Percentiles rank a stretch among this genome's conserved stretches.
Evolutionary conservation across 2,797 vertebrate genomes (phyloP).

Genomic region (Erethizon dorsatum): DNA sequence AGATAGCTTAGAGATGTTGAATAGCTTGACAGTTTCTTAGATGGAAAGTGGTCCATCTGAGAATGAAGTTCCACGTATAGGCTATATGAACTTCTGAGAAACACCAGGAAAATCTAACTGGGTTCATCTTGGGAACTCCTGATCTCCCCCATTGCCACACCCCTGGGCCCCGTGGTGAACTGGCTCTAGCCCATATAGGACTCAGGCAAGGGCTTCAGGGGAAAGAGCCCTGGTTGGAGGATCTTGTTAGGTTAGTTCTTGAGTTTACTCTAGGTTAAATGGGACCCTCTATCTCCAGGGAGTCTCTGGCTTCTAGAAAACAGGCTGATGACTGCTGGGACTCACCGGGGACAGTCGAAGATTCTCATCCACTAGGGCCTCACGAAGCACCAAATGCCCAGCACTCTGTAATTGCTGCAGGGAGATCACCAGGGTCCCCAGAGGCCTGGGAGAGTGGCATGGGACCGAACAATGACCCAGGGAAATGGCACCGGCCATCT

Average conservation of each 20-base stretch:
- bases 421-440: constrained; percentile 94
- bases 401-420: constrained; percentile 94
- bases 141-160: background rate
- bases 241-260: background rate
- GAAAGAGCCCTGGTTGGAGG: background rate
- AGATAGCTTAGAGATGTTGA: constrained; percentile 29
- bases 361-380: constrained; percentile 93
- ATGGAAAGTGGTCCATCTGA: background rate
- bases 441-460: constrained; percentile 88
- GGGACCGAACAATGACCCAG: background rate
- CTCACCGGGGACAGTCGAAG: constrained; percentile 93
- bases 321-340: background rate
- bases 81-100: background rate
- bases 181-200: background rate
- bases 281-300: background rate
- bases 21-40: background rate
- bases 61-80: constrained; percentile 5
- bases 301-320: background rate
- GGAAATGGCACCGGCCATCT: background rate
- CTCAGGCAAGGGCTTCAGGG: background rate
- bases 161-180: background rate
- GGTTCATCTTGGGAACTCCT: background rate
- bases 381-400: constrained; percentile 92
- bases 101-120: constrained; percentile 24
- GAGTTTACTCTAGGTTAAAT: background rate